These are phyloP conservation scores for Beris chalybata DNA, from an alignment of 2,888 invertebrate species.

Conservation along the genomic window DNA sequence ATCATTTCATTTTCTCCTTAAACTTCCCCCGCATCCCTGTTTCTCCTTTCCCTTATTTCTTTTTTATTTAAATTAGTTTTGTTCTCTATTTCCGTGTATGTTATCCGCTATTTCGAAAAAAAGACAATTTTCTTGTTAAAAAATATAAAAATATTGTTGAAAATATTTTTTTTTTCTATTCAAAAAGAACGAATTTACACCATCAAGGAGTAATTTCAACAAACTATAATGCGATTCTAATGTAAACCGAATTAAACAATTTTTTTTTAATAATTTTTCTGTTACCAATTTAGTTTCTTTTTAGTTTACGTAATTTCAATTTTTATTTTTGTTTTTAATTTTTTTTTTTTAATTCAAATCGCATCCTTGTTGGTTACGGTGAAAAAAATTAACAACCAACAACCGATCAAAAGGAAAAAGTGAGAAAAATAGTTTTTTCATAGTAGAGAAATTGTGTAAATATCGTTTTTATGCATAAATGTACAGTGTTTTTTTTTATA, in stretches of 20 bases:
- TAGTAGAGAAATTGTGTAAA: conserved; percentile 42
- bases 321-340: neutral
- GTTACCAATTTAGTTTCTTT: too few relatives aligned
- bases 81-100: neutral
- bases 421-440: conserved; percentile 32
- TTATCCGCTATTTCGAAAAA: conserved; percentile 4
- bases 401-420: neutral
- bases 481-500: conserved; percentile 41
- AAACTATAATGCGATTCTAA: too few relatives aligned
- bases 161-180: conserved; percentile 16
- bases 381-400: neutral
- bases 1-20: conserved; percentile 31
- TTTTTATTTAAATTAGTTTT: neutral
- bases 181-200: too few relatives aligned
- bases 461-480: conserved; percentile 39
- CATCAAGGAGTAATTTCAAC: too few relatives aligned
- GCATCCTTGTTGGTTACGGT: neutral
- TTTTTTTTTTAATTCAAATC: neutral
- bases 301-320: neutral
- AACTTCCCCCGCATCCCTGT: neutral
- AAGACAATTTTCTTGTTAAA: conserved; percentile 5
- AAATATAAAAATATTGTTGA: conserved; percentile 22
- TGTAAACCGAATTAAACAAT: neutral
- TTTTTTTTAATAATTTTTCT: neutral
- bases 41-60: neutral